Evolutionary conservation across 1,140 invertebrate species (phyloP), one percentile per base, ranked within the genome.

Genomic region (Aphelenchoides fujianensis): DNA sequence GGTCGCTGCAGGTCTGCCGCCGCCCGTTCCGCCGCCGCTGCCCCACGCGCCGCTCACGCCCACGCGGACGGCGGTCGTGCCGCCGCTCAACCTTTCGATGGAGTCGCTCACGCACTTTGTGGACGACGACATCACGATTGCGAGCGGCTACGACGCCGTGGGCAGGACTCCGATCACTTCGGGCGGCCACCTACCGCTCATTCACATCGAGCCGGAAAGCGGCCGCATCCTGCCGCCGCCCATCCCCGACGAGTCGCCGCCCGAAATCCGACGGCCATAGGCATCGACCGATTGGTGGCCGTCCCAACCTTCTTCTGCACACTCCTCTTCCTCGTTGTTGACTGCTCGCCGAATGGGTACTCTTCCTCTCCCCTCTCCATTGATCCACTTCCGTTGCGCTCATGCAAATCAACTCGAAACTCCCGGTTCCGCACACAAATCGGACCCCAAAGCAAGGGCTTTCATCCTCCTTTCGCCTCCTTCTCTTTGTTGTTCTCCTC

Each of bases 191-290:
- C 35, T 70, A 27, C 69, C 69, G 35, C 30, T 71, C 23, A 70
- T 70, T 30, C 31, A 70, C 28, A 70, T 70, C 28, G 57, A 70
- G 34, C 69, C 69, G n/a, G 69, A 70, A 35, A 66, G 63, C 31
- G 27, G 0, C 12, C 63, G 63, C n/a, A 34, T 37, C 34, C 37
- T 30, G 1, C 36, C 31, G 30, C 61, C 30, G 61, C 66, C 12
- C 34, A 64, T 9, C 55, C n/a, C 12, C 32, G 61, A 2, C 7
- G 35, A 69, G 36, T 28, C 66, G 19, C 68, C 66, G 7, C 69
- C 34, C 61, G 63, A 68, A 36, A 27, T 64, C 1, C 16, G 23
- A 32, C 62, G 69, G 35, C 69, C 35, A 70, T 70, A 68, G 67
- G 3, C 9, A 70, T 12, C 30, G n/a, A n/a, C n/a, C n/a, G n/a